Evolutionary conservation across 2,113 vertebrate species (phyloP).

Genomic region (Anolis sagrei): DNA sequence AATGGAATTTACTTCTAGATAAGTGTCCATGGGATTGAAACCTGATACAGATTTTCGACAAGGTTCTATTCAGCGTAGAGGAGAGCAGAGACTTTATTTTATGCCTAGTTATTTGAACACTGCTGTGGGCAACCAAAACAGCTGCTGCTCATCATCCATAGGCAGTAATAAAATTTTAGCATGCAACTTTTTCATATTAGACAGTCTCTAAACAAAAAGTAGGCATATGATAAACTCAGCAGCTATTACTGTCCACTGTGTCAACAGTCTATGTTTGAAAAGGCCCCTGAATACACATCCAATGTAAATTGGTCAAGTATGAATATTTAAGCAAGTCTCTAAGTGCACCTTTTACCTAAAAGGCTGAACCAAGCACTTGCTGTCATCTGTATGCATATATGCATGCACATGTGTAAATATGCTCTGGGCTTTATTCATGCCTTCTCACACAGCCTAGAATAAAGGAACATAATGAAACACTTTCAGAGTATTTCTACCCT

Average conservation of each 20-base stretch:
- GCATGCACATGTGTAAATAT: not conserved
- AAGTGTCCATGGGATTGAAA: not conserved
- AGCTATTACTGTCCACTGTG: constrained; percentile 19
- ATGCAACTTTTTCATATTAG: constrained; percentile 32
- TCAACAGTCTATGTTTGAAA: constrained; percentile 43
- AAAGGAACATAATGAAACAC: not conserved
- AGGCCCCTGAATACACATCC: constrained; percentile 30
- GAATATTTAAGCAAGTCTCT: not conserved
- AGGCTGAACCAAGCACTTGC: not conserved
- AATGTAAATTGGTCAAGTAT: constrained; percentile 4
- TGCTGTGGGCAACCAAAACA: not conserved
- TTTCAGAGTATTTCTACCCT: not conserved
- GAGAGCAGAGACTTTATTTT: not conserved
- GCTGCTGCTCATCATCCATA: constrained; percentile 11
- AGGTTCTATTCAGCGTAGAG: not conserved
- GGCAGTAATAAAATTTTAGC: constrained; percentile 12
- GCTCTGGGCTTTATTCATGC: not conserved
- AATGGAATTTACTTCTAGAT: not conserved
- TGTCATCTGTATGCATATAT: not conserved
- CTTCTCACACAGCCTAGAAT: not conserved
- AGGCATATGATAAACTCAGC: not conserved
- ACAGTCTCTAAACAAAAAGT: constrained; percentile 9
- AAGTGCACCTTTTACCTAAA: not conserved
- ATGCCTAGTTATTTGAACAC: constrained; percentile 18
- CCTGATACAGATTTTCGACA: not conserved